Conservation (phyloP, 1,140 invertebrate genomes). For the Caenorhabditis inopinata region DNA sequence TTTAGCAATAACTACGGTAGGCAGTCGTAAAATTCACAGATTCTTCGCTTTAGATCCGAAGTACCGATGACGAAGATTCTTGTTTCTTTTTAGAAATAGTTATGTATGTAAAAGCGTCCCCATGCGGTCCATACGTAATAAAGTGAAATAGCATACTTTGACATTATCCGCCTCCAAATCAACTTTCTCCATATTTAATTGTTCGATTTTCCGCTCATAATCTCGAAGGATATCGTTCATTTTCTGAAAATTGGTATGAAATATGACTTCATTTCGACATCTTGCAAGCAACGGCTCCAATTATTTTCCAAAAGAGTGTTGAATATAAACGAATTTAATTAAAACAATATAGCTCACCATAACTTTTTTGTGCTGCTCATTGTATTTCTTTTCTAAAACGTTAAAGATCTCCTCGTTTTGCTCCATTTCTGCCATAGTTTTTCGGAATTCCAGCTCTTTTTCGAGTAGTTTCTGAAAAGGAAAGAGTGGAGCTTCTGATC, state of each 20-base stretch:
- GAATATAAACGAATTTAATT: not conserved
- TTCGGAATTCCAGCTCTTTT: slow-evolving; percentile 42
- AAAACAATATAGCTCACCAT: slow-evolving; percentile 44
- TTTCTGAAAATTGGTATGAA: slow-evolving; percentile 43
- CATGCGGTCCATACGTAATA: no score
- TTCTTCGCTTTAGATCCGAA: no score
- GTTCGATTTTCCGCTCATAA: slow-evolving; percentile 53
- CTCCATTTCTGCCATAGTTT: slow-evolving; percentile 52
- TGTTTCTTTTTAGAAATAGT: no score
- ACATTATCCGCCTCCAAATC: slow-evolving; percentile 42
- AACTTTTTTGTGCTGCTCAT: slow-evolving; percentile 61
- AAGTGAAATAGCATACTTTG: not conserved
- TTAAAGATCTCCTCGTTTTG: slow-evolving; percentile 59
- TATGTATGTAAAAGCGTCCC: no score
- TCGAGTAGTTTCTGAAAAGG: slow-evolving; percentile 6
- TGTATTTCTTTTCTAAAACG: slow-evolving; percentile 58
- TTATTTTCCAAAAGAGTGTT: no score
- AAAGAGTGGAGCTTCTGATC: no score
- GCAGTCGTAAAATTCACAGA: no score
- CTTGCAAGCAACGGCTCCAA: no score
- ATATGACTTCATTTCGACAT: no score
- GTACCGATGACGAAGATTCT: no score
- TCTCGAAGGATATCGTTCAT: slow-evolving; percentile 53
- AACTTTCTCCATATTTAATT: slow-evolving; percentile 51
- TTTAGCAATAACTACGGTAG: no score